phyloP scores from a whole-genome alignment of 2,113 vertebrate species.

The Rhagologus leucostigma region DNA sequence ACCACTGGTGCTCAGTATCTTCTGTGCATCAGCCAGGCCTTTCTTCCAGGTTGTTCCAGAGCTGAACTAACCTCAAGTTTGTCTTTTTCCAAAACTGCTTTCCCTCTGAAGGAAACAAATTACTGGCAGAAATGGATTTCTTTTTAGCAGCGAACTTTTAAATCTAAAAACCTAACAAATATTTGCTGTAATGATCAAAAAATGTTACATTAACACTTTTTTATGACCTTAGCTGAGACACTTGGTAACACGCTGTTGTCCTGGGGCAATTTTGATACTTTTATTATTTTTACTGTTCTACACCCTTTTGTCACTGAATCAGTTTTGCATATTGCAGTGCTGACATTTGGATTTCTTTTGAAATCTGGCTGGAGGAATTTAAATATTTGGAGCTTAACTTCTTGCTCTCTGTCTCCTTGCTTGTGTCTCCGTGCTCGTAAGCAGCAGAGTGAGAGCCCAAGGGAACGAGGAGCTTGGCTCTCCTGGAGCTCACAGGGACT shows the following conservation, averaged over 20 bases:
- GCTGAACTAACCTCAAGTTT: background rate
- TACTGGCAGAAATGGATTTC: background rate
- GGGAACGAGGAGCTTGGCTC: background rate
- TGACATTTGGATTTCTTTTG: background rate
- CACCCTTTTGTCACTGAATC: background rate
- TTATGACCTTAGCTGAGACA: background rate
- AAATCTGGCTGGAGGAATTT: background rate
- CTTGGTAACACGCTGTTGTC: background rate
- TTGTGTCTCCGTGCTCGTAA: fast-evolving
- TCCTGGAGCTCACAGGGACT: background rate
- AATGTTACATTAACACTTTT: background rate
- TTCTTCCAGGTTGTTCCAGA: background rate
- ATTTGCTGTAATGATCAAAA: background rate
- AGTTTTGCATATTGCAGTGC: background rate
- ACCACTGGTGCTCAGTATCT: background rate
- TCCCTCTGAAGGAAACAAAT: background rate
- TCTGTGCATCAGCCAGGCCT: background rate
- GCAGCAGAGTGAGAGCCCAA: background rate
- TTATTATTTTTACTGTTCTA: background rate
- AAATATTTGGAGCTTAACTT: background rate
- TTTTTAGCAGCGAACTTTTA: background rate
- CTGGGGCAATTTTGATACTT: background rate
- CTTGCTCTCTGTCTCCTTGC: background rate
- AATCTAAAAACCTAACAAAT: background rate
- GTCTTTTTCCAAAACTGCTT: background rate